Conservation (phyloP, 2,888 invertebrate species). For the Anodontia alba region DNA sequence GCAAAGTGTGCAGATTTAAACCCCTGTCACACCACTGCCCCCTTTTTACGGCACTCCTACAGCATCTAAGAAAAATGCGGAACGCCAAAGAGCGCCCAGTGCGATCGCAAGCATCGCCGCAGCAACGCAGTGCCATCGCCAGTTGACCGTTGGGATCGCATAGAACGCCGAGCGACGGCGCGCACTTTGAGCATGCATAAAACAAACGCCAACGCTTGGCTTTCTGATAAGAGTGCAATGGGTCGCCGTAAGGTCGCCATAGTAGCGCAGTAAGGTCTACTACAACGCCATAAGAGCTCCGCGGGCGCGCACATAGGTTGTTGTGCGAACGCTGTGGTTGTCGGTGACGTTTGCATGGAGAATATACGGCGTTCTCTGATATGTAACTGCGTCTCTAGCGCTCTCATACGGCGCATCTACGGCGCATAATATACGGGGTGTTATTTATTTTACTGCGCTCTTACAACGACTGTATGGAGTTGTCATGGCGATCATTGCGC, state of each 20-base stretch:
- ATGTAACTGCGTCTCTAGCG: background rate
- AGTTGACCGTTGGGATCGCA: no score
- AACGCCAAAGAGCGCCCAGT: no score
- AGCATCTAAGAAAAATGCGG: no score
- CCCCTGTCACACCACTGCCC: no score
- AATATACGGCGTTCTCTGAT: conserved; percentile 1
- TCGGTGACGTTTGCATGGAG: background rate
- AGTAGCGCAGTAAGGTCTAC: background rate
- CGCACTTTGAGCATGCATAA: background rate
- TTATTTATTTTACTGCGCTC: no score
- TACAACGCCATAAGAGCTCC: conserved; percentile 13
- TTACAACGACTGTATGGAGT: no score
- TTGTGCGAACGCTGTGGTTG: conserved; percentile 1
- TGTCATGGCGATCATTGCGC: no score
- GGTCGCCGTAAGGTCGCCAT: background rate
- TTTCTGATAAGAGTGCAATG: background rate
- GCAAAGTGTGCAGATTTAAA: no score
- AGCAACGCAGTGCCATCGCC: conserved; percentile 8
- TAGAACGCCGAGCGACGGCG: no score
- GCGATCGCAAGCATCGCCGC: background rate
- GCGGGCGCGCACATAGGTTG: conserved; percentile 1
- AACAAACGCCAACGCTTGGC: background rate
- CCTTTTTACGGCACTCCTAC: no score
- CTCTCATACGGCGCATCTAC: no score
- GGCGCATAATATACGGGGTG: no score